Percentiles rank a stretch among this genome's conserved stretches.
Conservation (phyloP, 1,140 invertebrate species). For the Oreohelix idahoensis region DNA sequence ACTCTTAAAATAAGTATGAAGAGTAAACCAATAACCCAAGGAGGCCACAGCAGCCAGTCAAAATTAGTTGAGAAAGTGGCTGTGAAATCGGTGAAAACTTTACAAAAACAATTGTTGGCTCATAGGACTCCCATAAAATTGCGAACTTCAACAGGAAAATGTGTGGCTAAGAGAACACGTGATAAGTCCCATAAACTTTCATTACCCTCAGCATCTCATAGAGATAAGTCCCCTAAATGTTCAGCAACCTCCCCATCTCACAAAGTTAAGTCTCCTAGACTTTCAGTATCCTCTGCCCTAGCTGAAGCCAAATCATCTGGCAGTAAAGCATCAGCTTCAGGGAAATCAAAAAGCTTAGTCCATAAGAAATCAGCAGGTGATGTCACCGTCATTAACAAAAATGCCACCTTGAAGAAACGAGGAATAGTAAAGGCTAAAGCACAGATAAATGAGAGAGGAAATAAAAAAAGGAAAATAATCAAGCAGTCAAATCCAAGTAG, state of each 20-base stretch:
- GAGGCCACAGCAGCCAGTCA: neutral
- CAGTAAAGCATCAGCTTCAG: neutral
- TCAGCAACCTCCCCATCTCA: neutral
- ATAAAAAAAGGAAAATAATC: slow-evolving; percentile 1
- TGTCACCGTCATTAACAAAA: neutral
- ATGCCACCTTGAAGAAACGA: neutral
- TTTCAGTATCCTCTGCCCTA: no score
- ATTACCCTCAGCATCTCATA: neutral
- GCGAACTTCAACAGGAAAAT: neutral
- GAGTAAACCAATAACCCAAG: neutral
- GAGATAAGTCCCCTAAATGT: neutral
- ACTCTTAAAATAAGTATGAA: neutral
- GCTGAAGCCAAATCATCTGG: neutral
- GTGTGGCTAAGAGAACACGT: neutral
- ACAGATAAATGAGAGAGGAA: slow-evolving; percentile 1
- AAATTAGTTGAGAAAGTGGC: neutral
- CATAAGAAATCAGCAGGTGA: neutral
- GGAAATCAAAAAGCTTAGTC: neutral
- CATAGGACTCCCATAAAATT: neutral
- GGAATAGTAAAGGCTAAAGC: neutral
- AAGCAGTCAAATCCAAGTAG: neutral
- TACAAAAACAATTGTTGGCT: neutral
- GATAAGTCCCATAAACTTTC: neutral
- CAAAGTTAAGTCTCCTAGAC: neutral
- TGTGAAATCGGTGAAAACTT: neutral